phyloP scores from a whole-genome alignment of 2,113 vertebrate genomes.

The Coregonus clupeaformis region DNA sequence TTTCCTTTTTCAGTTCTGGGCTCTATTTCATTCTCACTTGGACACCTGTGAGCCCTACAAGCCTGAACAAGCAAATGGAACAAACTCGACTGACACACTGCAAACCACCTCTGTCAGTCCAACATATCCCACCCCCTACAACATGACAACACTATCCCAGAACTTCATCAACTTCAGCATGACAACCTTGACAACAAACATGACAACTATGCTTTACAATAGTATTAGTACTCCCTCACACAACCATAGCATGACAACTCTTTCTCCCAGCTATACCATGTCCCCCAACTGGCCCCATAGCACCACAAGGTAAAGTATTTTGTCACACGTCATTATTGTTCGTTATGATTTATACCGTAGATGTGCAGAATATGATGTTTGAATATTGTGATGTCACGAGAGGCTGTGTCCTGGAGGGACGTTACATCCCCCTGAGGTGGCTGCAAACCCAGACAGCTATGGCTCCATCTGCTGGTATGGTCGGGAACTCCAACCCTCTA shows the following conservation, averaged over 20 bases:
- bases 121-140: slow-evolving; percentile 2
- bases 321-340: too few relatives aligned
- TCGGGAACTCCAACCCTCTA: too few relatives aligned
- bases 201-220: background rate
- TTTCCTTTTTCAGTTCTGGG: slow-evolving; percentile 38
- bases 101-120: slow-evolving; percentile 16
- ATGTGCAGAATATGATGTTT: too few relatives aligned
- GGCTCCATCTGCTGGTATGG: too few relatives aligned
- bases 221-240: background rate
- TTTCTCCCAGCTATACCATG: background rate
- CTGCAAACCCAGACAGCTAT: too few relatives aligned
- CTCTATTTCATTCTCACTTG: slow-evolving; percentile 38
- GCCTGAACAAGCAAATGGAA: slow-evolving; percentile 5
- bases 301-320: too few relatives aligned
- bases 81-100: background rate
- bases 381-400: too few relatives aligned
- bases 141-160: background rate
- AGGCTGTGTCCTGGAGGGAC: too few relatives aligned
- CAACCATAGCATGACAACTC: background rate
- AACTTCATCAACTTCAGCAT: background rate
- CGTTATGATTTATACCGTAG: too few relatives aligned
- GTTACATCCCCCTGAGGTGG: too few relatives aligned
- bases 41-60: slow-evolving; percentile 15
- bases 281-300: too few relatives aligned
- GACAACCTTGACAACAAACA: background rate